Percentiles rank a stretch among this genome's conserved stretches.
Evolutionary conservation across 2,113 vertebrate species (phyloP).

Genomic region (Ctenomys sociabilis): DNA sequence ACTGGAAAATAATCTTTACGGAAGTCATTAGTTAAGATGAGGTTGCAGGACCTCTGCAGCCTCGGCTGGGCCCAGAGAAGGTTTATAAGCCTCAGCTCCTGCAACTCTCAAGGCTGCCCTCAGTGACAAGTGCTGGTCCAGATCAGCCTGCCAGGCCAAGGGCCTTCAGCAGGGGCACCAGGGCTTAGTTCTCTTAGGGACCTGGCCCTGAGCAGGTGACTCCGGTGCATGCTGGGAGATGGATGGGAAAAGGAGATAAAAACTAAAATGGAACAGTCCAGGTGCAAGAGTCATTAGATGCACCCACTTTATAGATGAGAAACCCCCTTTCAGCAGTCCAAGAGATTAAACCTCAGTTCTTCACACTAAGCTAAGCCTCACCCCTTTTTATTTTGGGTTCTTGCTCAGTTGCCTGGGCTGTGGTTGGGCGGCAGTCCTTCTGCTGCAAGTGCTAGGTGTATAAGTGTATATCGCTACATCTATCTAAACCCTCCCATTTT

Average conservation of each 20-base stretch:
- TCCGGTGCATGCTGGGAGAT: too few relatives aligned
- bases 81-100: background rate
- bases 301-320: background rate
- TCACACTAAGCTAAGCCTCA: background rate
- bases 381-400: background rate
- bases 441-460: background rate
- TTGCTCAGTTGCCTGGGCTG: background rate
- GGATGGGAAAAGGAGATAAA: background rate
- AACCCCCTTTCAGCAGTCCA: background rate
- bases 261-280: background rate
- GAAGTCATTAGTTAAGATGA: background rate
- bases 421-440: background rate
- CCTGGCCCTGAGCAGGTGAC: background rate
- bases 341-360: background rate
- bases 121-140: accelerated
- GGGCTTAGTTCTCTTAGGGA: background rate
- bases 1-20: background rate
- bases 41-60: background rate
- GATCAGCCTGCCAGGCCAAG: background rate
- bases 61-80: background rate
- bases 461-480: background rate
- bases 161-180: background rate
- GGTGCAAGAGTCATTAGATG: background rate
- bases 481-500: background rate
- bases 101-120: background rate